Percentiles rank a stretch among this genome's conserved stretches.
Conservation (phyloP, 2,888 invertebrate genomes). For the Platypus cylindrus region DNA sequence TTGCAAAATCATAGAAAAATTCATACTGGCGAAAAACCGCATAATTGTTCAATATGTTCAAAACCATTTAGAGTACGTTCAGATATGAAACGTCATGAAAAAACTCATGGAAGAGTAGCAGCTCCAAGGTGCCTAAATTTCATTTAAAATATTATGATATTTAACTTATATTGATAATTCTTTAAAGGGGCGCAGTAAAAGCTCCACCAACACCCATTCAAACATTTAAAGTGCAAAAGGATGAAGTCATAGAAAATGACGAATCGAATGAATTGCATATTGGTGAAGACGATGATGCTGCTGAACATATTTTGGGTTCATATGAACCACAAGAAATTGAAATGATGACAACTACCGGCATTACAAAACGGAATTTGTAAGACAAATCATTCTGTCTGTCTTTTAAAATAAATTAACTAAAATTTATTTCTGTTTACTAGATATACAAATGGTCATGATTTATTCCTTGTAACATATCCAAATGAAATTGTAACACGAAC, state of each 20-base stretch:
- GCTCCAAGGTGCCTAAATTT: slow-evolving; percentile 16
- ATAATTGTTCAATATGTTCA: slow-evolving; percentile 60
- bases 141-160: too few relatives aligned
- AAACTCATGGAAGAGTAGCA: slow-evolving; percentile 46
- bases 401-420: neutral
- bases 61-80: slow-evolving; percentile 74
- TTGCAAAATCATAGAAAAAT: slow-evolving; percentile 71
- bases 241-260: slow-evolving; percentile 16
- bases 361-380: slow-evolving; percentile 23
- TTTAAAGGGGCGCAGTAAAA: slow-evolving; percentile 1
- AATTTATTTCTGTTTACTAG: slow-evolving; percentile 8
- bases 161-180: too few relatives aligned
- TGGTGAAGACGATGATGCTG: slow-evolving; percentile 27
- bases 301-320: slow-evolving; percentile 28
- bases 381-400: slow-evolving; percentile 10
- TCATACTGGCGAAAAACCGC: slow-evolving; percentile 74
- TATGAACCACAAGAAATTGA: slow-evolving; percentile 21
- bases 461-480: slow-evolving; percentile 30
- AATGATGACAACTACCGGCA: slow-evolving; percentile 19
- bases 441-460: slow-evolving; percentile 30
- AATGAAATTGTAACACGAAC: slow-evolving; percentile 24
- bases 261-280: slow-evolving; percentile 27
- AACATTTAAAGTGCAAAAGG: slow-evolving; percentile 14
- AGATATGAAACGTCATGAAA: slow-evolving; percentile 69
- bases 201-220: slow-evolving; percentile 5